These are phyloP conservation scores for Podabrus alpinus DNA, from an alignment of 2,888 invertebrate species.

Conservation along the genomic window DNA sequence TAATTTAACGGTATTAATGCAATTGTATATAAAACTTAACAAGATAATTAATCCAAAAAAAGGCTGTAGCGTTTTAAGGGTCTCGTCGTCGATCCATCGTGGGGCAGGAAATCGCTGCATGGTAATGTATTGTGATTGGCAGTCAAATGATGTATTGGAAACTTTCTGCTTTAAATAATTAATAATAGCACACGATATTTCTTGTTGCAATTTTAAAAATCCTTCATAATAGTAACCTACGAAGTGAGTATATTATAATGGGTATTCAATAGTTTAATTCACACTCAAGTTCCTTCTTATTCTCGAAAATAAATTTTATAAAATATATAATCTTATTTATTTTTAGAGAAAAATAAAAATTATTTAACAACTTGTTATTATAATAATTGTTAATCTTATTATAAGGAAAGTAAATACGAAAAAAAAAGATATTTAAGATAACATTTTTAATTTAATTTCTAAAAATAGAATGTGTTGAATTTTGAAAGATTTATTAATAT, in stretches of 20 bases:
- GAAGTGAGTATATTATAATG: slow-evolving; percentile 18
- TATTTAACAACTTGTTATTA: background rate
- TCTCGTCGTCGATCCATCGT: slow-evolving; percentile 67
- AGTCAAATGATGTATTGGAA: background rate
- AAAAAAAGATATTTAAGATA: too few relatives aligned
- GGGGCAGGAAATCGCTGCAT: slow-evolving; percentile 77
- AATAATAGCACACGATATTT: slow-evolving; percentile 44
- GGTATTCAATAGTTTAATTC: background rate
- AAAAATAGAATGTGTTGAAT: too few relatives aligned
- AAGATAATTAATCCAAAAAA: slow-evolving; percentile 77
- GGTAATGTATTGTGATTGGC: slow-evolving; percentile 43
- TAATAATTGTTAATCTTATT: too few relatives aligned
- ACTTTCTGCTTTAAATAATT: slow-evolving; percentile 17
- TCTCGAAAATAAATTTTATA: background rate
- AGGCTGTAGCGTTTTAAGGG: slow-evolving; percentile 66
- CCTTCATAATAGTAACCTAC: slow-evolving; percentile 67
- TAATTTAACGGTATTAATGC: slow-evolving; percentile 77
- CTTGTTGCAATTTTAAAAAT: slow-evolving; percentile 68
- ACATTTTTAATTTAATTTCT: too few relatives aligned
- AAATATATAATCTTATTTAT: background rate
- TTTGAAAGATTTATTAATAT: too few relatives aligned
- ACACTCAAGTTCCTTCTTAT: background rate
- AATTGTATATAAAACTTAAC: slow-evolving; percentile 80
- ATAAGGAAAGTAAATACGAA: too few relatives aligned
- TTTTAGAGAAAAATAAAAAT: background rate